Base-by-base conservation (phyloP, 1,140 invertebrate genomes). In the Atta cephalotes region DNA sequence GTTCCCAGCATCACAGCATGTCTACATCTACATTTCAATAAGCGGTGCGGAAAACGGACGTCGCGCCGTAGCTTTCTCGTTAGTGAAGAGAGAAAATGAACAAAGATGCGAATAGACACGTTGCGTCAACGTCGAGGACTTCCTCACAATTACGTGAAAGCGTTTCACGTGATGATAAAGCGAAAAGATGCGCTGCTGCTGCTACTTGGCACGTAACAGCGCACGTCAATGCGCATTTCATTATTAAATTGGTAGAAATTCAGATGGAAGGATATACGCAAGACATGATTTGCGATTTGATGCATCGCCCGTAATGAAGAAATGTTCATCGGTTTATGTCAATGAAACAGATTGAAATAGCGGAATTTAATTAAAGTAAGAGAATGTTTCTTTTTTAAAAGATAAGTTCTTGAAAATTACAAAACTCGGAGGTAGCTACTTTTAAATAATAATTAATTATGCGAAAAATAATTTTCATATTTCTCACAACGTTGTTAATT, bases 11-110 rank as follows among this genome's bases (percentile, higher is more conserved):
- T 51, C n/a, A 21, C 28, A 9, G n/a, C 53, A 25, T 31, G 62
- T 51, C 39, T 58, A 56, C 53, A 49, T 80, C 78, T 87, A 68
- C 65, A 68, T 85, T 72, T 87, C 86, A 70, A 87, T 85, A 77
- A 87, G 56, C 62, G 39, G 80, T 7, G 51, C 70, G 80, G 53
- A 85, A 85, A 77, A 77, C 70, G 39, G 56, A 63, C 70, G 80
- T 21, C n/a, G 25, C 68, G 35, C 35, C 35, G 7, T 68, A 39
- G 39, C 62, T 66, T 51, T 84, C 80, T 74, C 65, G 65, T 81
- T 81, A 81, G 31, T 65, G 65, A 62, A 51, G 12, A 14, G 70
- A 35, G 45, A 76, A 82, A 84, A 74, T 84, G 70, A 74, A 28
- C 25, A 39, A 35, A 39, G 21, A 4, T n/a, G 49, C 56, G 56